Evolutionary conservation across 2,113 vertebrate genomes (phyloP).

Genomic region (Guaruba guarouba): DNA sequence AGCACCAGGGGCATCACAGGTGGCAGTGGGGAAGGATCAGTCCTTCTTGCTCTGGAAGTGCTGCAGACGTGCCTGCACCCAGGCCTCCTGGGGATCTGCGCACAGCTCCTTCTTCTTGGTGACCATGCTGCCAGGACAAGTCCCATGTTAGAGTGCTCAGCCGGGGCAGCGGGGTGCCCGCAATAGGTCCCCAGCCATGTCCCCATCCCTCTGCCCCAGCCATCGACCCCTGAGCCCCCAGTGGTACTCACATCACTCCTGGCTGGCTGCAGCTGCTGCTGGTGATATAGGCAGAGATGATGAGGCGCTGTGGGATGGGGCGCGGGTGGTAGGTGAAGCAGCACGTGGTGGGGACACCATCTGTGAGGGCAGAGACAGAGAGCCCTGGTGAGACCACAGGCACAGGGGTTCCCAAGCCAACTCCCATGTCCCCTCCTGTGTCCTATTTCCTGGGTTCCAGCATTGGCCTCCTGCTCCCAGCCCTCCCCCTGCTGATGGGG

Average conservation of each 20-base stretch:
- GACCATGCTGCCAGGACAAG: background rate
- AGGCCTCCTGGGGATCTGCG: fast-evolving
- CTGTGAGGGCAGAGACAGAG: background rate
- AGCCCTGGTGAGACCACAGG: background rate
- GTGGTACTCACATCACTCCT: background rate
- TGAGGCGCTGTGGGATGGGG: background rate
- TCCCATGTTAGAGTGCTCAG: fast-evolving
- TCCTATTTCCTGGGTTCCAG: background rate
- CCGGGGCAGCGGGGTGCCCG: fast-evolving
- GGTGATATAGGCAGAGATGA: background rate
- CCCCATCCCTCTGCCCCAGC: fast-evolving
- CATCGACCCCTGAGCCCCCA: fast-evolving
- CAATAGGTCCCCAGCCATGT: fast-evolving
- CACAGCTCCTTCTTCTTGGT: background rate
- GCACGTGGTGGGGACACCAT: background rate
- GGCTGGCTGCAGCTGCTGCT: background rate
- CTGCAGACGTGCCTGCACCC: background rate
- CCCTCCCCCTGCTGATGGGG: fast-evolving
- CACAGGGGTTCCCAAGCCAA: background rate
- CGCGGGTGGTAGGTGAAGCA: background rate
- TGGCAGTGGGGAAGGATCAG: background rate
- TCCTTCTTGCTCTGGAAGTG: background rate
- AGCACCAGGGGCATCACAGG: fast-evolving
- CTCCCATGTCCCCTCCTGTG: fast-evolving
- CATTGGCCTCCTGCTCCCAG: background rate